Percentiles rank a stretch among this genome's conserved stretches.
Conservation (phyloP, 2,797 vertebrate species). For the Brachyrhaphis roseni region DNA sequence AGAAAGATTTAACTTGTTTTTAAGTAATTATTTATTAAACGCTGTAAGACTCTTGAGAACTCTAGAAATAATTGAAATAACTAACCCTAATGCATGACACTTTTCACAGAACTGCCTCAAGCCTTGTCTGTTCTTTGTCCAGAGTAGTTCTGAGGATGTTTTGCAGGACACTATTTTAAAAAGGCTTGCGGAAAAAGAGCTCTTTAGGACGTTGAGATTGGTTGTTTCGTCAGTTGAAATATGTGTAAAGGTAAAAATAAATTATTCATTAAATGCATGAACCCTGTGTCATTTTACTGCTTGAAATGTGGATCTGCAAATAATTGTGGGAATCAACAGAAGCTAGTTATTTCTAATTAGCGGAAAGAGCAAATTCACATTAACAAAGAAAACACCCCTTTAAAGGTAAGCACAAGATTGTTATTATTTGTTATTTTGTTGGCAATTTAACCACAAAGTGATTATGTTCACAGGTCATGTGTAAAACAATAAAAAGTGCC, state of each 20-base stretch:
- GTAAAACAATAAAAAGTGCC: not conserved
- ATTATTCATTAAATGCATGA: conserved; percentile 48
- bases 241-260: conserved; percentile 44
- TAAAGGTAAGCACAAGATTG: not conserved
- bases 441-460: not conserved
- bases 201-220: not conserved
- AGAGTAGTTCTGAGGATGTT: conserved; percentile 13
- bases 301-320: not conserved
- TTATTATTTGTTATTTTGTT: not conserved
- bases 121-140: not conserved
- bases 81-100: conserved; percentile 38
- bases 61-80: conserved; percentile 28
- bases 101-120: conserved; percentile 9
- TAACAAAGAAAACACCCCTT: not conserved
- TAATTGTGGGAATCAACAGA: not conserved
- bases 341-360: not conserved
- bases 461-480: not conserved
- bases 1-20: conserved; percentile 13
- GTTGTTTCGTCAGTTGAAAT: conserved; percentile 21
- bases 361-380: not conserved
- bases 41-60: conserved; percentile 23
- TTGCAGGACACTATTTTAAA: conserved; percentile 34
- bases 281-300: conserved; percentile 16
- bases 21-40: conserved; percentile 50
- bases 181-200: not conserved